A percentile compares a stretch with the other conserved stretches of the same genome.
phyloP scores from a whole-genome alignment of 37 sponge, comb jelly and placozoan genomes.

The Agelas oroides region DNA sequence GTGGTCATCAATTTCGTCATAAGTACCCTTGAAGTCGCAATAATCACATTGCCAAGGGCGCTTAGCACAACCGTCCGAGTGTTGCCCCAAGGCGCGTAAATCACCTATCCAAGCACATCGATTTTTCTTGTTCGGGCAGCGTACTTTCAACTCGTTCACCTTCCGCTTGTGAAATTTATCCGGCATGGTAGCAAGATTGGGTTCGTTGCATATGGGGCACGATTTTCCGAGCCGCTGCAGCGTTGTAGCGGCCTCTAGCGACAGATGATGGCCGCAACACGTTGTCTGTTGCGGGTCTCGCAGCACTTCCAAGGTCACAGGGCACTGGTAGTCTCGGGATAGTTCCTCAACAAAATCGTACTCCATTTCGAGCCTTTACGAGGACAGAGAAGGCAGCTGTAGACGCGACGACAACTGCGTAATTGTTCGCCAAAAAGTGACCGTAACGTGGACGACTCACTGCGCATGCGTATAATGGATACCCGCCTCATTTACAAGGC shows the following conservation, averaged over 20 bases:
- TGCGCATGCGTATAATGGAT: too few relatives aligned
- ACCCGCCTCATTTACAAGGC: too few relatives aligned
- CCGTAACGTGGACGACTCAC: too few relatives aligned
- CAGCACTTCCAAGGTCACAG: slow-evolving; percentile 33
- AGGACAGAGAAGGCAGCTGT: too few relatives aligned
- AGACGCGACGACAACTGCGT: too few relatives aligned
- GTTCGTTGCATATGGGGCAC: slow-evolving; percentile 43
- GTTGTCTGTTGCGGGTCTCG: slow-evolving; percentile 43
- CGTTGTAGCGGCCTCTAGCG: background rate
- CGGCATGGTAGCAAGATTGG: too few relatives aligned
- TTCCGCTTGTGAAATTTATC: slow-evolving; percentile 33
- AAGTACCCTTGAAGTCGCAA: slow-evolving; percentile 8
- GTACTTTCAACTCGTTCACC: slow-evolving; percentile 21
- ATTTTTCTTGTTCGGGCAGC: slow-evolving; percentile 27
- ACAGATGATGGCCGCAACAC: slow-evolving; percentile 51
- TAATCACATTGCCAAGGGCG: slow-evolving; percentile 34
- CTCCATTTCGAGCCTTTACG: background rate
- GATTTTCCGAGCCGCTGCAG: slow-evolving; percentile 7
- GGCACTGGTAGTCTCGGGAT: slow-evolving; percentile 18
- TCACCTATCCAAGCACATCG: slow-evolving; percentile 57
- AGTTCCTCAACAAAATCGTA: slow-evolving; percentile 30
- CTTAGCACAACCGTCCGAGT: slow-evolving; percentile 20
- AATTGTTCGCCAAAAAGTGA: too few relatives aligned
- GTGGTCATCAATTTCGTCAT: slow-evolving; percentile 24
- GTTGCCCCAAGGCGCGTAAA: background rate